These are phyloP conservation scores for Microtus obscurus DNA, from an alignment of 2,797 vertebrate genomes.

Conservation along the genomic window DNA sequence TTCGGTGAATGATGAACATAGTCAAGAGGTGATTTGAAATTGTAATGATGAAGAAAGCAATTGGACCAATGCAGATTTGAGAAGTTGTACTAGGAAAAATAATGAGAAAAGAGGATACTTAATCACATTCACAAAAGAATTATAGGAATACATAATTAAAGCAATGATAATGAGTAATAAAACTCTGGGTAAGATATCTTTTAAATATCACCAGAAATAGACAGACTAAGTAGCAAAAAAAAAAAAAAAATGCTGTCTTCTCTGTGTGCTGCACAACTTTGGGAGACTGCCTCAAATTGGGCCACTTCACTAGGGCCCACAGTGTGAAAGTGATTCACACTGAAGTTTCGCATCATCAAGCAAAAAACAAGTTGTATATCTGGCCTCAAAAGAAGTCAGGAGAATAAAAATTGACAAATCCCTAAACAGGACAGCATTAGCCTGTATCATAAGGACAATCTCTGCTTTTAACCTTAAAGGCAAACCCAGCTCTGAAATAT, in stretches of 20 bases:
- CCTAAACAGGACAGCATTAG: neutral
- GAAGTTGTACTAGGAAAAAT: conserved; percentile 79
- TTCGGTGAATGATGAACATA: conserved; percentile 78
- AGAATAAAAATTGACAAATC: neutral
- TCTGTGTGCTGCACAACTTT: neutral
- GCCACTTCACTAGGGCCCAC: too few relatives aligned
- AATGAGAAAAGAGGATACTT: conserved; percentile 81
- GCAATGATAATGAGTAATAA: conserved; percentile 81
- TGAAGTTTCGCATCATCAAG: neutral
- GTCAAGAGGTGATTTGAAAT: conserved; percentile 83
- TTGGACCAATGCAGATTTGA: conserved; percentile 82
- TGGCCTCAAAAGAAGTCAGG: neutral
- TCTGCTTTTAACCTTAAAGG: neutral
- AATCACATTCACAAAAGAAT: conserved; percentile 82
- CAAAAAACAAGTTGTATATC: neutral
- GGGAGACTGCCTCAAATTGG: neutral
- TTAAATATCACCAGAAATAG: conserved; percentile 69
- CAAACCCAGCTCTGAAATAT: neutral
- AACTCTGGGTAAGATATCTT: conserved; percentile 62
- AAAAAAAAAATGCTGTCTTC: conserved; percentile 10
- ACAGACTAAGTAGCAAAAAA: conserved; percentile 43
- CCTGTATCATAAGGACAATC: neutral
- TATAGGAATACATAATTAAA: conserved; percentile 82
- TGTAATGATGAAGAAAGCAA: conserved; percentile 82
- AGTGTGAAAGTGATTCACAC: neutral